These are phyloP conservation scores for Xenentodon cancila DNA, from an alignment of 2,797 vertebrate species.

Conservation along the genomic window DNA sequence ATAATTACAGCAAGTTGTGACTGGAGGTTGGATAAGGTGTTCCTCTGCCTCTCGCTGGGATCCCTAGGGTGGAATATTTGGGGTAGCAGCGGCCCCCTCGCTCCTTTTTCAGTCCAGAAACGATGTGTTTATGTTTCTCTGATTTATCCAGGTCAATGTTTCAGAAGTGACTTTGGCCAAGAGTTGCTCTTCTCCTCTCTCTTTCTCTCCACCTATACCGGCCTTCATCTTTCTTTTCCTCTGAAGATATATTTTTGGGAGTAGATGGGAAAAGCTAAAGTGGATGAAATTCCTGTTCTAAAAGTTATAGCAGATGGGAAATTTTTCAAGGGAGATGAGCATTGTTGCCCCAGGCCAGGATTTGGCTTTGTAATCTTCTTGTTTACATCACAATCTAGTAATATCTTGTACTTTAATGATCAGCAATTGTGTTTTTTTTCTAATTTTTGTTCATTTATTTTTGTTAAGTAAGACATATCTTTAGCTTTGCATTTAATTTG, in stretches of 20 bases:
- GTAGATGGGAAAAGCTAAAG: slow-evolving; percentile 70
- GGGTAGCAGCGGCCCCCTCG: slow-evolving; percentile 54
- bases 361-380: slow-evolving; percentile 38
- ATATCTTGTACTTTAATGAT: background rate
- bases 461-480: too few relatives aligned
- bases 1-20: slow-evolving; percentile 70
- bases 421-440: too few relatives aligned
- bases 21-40: slow-evolving; percentile 62
- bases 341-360: slow-evolving; percentile 38
- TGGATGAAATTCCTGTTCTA: slow-evolving; percentile 62
- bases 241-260: slow-evolving; percentile 64
- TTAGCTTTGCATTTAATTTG: too few relatives aligned
- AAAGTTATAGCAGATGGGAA: slow-evolving; percentile 63
- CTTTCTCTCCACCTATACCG: slow-evolving; percentile 24
- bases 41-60: slow-evolving; percentile 40
- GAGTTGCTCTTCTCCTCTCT: slow-evolving; percentile 47
- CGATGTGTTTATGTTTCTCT: slow-evolving; percentile 75
- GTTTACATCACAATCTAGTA: slow-evolving; percentile 24
- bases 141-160: slow-evolving; percentile 79
- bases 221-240: slow-evolving; percentile 38
- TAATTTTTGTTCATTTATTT: too few relatives aligned
- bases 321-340: slow-evolving; percentile 52
- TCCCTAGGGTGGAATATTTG: slow-evolving; percentile 67
- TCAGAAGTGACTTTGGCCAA: slow-evolving; percentile 63
- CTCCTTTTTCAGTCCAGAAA: slow-evolving; percentile 47